Evolutionary conservation across 2,888 invertebrate species (phyloP), one percentile per base, ranked within the genome.

Genomic region (Lamellibrachia satsuma): DNA sequence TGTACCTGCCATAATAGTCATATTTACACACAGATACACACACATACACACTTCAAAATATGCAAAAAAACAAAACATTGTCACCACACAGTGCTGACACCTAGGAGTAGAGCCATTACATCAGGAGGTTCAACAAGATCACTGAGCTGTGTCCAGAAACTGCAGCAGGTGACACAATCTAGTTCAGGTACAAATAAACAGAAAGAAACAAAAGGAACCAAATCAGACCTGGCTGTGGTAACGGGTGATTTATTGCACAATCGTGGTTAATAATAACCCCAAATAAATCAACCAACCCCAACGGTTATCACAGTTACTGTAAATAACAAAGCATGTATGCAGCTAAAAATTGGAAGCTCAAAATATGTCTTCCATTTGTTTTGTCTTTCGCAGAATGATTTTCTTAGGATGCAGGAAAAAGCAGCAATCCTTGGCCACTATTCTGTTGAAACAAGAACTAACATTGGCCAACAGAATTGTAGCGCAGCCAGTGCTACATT

Each of bases 211-310:
- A 75, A 75, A 22, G n/a, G 75, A 75, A 75, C 75, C 15, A 75
- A 75, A 75, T 11, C 75, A 75, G 75, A n/a, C 15, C 75, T 75
- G 75, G 75, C 75, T 75, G 75, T 75, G 75, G 75, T 75, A 75
- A 75, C 75, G 75, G 75, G 75, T n/a, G n/a, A 75, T 22, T 75
- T 75, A 75, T 22, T 75, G 75, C 22, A 22, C 1, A 60, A n/a
- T 75, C 75, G 22, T 75, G 75, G 15, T 22, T 75, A 75, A 75
- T 22, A 75, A 75, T 15, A 15, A 60, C 55, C 55, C 55, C 60
- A 60, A 60, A 75, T 15, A 60, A 60, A 75, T 6, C 75, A 75
- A 75, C 75, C 75, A 75, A 75, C 75, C 75, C 11, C 75, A 22
- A 22, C n/a, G 6, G 15, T 15, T 75, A 22, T 75, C 60, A 60